phyloP scores from a whole-genome alignment of 2,888 invertebrate genomes.

The Hydropsyche betteni region DNA sequence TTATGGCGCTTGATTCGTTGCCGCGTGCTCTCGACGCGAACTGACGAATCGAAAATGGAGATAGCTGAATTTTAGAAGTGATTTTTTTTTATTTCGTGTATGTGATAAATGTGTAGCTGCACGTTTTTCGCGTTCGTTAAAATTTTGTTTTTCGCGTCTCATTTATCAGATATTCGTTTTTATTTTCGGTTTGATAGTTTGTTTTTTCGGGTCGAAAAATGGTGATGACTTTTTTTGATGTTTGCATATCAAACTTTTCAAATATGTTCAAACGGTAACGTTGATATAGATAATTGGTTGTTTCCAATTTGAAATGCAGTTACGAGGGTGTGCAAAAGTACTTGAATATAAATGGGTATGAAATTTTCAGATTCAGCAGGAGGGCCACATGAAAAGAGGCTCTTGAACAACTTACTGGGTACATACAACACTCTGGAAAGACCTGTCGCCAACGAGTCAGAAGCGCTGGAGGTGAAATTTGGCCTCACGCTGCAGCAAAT shows the following conservation, averaged over 20 bases:
- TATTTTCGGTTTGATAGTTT: too few species aligned
- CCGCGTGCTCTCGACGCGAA: too few species aligned
- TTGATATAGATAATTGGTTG: slow-evolving; percentile 43
- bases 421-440: slow-evolving; percentile 89
- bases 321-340: slow-evolving; percentile 35
- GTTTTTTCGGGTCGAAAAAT: too few species aligned
- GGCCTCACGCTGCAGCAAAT: slow-evolving; percentile 92
- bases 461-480: slow-evolving; percentile 89
- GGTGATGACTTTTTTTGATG: too few species aligned
- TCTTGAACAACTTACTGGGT: slow-evolving; percentile 83
- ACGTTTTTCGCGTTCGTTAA: slow-evolving; percentile 21
- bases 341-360: slow-evolving; percentile 33
- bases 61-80: too few species aligned
- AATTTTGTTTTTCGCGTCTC: slow-evolving; percentile 36
- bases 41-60: too few species aligned
- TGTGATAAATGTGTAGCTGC: too few species aligned
- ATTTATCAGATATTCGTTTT: background rate
- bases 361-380: slow-evolving; percentile 81
- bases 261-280: too few species aligned
- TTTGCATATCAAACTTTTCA: too few species aligned
- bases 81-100: too few species aligned
- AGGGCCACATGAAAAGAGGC: slow-evolving; percentile 88
- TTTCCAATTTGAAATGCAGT: slow-evolving; percentile 50
- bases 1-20: too few species aligned
- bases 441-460: slow-evolving; percentile 91